These are phyloP conservation scores for Botia almorhae DNA, from an alignment of 2,797 vertebrate species.

Conservation along the genomic window DNA sequence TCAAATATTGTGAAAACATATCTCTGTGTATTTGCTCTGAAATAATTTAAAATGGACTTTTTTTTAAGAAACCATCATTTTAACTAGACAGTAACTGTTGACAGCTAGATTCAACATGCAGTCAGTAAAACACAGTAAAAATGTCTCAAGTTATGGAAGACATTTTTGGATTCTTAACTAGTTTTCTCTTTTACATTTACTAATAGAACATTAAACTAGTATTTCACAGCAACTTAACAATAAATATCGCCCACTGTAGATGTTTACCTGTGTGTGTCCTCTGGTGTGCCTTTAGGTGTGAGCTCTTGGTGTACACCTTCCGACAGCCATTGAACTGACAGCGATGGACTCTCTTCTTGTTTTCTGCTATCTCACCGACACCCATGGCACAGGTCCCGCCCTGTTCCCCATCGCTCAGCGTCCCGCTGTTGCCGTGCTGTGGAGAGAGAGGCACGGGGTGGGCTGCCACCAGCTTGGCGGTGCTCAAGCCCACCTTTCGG, in stretches of 20 bases:
- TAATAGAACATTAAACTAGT: too few relatives aligned
- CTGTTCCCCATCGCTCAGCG: slow-evolving; percentile 88
- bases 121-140: too few relatives aligned
- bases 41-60: too few relatives aligned
- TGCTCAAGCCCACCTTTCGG: slow-evolving; percentile 89
- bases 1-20: too few relatives aligned
- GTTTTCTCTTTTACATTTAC: too few relatives aligned
- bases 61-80: neutral
- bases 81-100: too few relatives aligned
- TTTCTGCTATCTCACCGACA: slow-evolving; percentile 85
- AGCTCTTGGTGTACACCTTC: slow-evolving; percentile 99
- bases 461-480: slow-evolving; percentile 81
- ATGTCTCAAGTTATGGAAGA: too few relatives aligned
- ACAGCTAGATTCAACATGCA: too few relatives aligned
- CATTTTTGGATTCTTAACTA: too few relatives aligned
- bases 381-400: slow-evolving; percentile 66
- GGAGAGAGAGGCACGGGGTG: slow-evolving; percentile 72
- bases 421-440: slow-evolving; percentile 49
- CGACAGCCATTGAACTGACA: slow-evolving; percentile 99
- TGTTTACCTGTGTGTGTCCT: slow-evolving; percentile 96
- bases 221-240: too few relatives aligned
- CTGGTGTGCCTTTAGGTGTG: slow-evolving; percentile 98
- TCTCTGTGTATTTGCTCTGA: too few relatives aligned
- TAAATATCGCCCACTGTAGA: too few relatives aligned
- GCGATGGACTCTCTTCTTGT: slow-evolving; percentile 98